Conservation (phyloP, 2,113 vertebrate genomes). For the Desmodus rotundus region DNA sequence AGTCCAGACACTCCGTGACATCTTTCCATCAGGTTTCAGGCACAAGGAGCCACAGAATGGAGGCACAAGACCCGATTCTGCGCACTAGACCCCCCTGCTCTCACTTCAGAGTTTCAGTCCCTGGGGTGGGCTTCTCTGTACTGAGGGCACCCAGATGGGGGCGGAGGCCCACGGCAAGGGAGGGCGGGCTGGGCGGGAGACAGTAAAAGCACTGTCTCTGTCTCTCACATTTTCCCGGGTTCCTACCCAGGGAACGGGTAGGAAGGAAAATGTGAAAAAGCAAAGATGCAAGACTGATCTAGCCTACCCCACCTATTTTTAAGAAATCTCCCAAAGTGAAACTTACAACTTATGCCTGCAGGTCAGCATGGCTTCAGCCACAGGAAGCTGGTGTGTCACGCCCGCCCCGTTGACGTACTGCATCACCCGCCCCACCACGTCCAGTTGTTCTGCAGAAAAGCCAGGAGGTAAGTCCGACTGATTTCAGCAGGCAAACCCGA, state of each 20-base stretch:
- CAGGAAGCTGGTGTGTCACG: conserved; percentile 88
- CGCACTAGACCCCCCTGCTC: not conserved
- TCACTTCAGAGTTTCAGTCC: not conserved
- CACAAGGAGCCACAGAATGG: not conserved
- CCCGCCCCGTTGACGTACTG: conserved; percentile 87
- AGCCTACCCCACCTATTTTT: not conserved
- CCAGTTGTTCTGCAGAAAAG: conserved; percentile 83
- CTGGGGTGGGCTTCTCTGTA: not conserved
- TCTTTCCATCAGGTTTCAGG: not conserved
- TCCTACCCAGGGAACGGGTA: not conserved
- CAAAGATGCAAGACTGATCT: not conserved
- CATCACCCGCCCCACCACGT: conserved; percentile 86
- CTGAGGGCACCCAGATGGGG: not conserved
- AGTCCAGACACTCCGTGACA: not conserved
- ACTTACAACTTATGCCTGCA: conserved; percentile 92
- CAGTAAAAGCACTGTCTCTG: not conserved
- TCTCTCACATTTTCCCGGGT: not conserved
- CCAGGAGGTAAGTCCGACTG: rapidly evolving
- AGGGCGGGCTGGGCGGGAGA: not conserved
- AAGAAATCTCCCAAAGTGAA: not conserved
- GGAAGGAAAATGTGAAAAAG: not conserved
- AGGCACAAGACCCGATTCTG: not conserved
- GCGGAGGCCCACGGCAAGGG: not conserved
- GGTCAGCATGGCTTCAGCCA: conserved; percentile 94
- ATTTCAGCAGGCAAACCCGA: not conserved